A percentile compares a stretch with the other conserved stretches of the same genome.
These are phyloP conservation scores for Charadrius vociferus DNA, from an alignment of 2,113 vertebrate genomes.

Conservation along the genomic window DNA sequence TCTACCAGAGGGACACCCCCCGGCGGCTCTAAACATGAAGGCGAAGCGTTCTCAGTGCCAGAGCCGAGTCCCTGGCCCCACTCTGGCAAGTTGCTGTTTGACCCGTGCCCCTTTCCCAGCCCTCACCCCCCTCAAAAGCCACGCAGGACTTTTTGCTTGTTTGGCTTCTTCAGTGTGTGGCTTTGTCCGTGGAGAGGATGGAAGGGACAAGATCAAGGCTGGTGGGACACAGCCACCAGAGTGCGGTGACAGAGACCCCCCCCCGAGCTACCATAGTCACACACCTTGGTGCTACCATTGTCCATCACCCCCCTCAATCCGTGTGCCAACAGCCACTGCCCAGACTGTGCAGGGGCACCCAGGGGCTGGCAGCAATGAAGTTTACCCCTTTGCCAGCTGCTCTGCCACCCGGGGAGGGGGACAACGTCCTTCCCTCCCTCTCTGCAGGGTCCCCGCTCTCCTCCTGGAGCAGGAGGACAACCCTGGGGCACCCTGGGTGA, in stretches of 20 bases:
- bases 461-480: too few relatives aligned
- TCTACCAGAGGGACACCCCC: background rate
- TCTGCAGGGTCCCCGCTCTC: background rate
- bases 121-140: background rate
- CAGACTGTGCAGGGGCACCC: background rate
- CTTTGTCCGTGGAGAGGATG: background rate
- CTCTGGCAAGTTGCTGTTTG: background rate
- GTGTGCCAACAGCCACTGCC: background rate
- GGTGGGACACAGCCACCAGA: background rate
- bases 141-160: background rate
- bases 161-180: background rate
- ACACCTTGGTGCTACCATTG: background rate
- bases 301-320: background rate
- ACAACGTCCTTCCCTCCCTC: background rate
- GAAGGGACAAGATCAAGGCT: background rate
- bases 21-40: accelerated
- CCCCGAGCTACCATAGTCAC: background rate
- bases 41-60: background rate
- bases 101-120: background rate
- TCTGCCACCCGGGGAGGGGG: background rate
- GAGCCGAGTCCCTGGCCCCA: background rate
- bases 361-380: background rate
- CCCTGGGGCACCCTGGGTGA: background rate
- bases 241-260: background rate
- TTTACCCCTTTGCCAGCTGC: background rate